These are phyloP conservation scores for Chrysolina haemoptera DNA, from an alignment of 2,888 invertebrate genomes.

Conservation along the genomic window DNA sequence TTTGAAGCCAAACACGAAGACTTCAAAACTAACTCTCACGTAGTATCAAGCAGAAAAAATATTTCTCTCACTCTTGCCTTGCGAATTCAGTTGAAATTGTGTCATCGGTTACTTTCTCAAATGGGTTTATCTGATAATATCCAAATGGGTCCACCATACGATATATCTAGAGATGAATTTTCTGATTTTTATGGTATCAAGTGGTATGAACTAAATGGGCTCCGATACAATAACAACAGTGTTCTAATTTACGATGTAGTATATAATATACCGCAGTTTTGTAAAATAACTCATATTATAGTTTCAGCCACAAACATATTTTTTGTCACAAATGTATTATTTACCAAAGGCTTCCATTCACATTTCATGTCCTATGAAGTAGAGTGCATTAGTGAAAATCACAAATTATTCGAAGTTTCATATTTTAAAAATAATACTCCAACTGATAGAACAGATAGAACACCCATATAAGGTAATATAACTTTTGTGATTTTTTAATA, in stretches of 20 bases:
- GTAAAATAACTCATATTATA: not conserved
- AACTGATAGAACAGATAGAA: not conserved
- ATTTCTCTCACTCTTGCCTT: constrained; percentile 16
- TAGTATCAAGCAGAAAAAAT: constrained; percentile 26
- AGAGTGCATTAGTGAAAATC: constrained; percentile 7
- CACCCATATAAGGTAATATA: too few relatives aligned
- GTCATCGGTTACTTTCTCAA: constrained; percentile 1
- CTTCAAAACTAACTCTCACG: constrained; percentile 35
- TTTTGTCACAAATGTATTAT: not conserved
- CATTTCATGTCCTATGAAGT: constrained; percentile 7
- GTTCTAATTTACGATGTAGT: constrained; percentile 12
- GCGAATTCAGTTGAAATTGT: constrained; percentile 20
- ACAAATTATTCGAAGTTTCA: constrained; percentile 15
- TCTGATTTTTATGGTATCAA: not conserved
- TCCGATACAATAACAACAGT: constrained; percentile 3
- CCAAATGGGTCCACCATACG: not conserved
- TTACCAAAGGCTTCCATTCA: not conserved
- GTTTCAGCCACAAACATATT: not conserved
- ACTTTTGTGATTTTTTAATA: too few relatives aligned
- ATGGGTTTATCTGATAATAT: not conserved
- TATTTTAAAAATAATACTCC: constrained; percentile 13
- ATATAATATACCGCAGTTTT: constrained; percentile 9
- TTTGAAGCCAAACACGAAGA: constrained; percentile 47
- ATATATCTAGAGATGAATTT: not conserved
- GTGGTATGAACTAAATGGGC: not conserved